Conservation (phyloP, 2,797 vertebrate species). For the Enteromius treurensis region DNA sequence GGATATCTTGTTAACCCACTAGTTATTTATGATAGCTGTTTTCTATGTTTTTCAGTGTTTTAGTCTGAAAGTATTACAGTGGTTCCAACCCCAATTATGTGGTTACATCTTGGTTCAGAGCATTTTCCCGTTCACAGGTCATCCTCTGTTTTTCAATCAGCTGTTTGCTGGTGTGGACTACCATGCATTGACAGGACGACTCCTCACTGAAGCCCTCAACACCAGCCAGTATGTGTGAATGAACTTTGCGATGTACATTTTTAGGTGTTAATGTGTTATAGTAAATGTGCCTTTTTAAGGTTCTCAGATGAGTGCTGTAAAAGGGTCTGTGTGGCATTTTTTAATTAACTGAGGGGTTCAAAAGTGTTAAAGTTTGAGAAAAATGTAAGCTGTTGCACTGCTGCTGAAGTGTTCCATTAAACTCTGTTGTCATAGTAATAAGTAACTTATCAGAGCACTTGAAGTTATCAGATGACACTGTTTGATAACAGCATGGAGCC, state of each 20-base stretch:
- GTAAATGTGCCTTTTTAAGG: background rate
- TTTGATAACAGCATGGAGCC: slow-evolving; percentile 23
- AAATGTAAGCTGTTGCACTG: background rate
- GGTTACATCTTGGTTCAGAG: background rate
- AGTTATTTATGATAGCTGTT: background rate
- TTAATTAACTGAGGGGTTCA: background rate
- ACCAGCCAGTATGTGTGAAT: slow-evolving; percentile 82
- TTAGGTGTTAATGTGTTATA: slow-evolving; percentile 38
- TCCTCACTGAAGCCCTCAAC: slow-evolving; percentile 87
- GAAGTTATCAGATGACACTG: slow-evolving; percentile 32
- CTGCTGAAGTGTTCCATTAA: slow-evolving; percentile 35
- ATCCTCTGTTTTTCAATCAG: slow-evolving; percentile 90
- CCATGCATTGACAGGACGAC: slow-evolving; percentile 82
- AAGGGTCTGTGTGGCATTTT: background rate
- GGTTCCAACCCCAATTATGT: background rate
- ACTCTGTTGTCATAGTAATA: slow-evolving; percentile 28
- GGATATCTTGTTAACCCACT: background rate
- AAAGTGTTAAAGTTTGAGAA: background rate
- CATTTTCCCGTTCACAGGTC: slow-evolving; percentile 71
- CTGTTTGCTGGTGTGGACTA: slow-evolving; percentile 85
- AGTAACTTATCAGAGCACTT: slow-evolving; percentile 37
- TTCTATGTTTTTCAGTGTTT: background rate
- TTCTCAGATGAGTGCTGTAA: background rate
- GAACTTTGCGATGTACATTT: background rate
- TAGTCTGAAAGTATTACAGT: background rate